Evolutionary conservation across 2,888 invertebrate species (phyloP), one percentile per base, ranked within the genome.

Genomic region (Synergus japonicus): DNA sequence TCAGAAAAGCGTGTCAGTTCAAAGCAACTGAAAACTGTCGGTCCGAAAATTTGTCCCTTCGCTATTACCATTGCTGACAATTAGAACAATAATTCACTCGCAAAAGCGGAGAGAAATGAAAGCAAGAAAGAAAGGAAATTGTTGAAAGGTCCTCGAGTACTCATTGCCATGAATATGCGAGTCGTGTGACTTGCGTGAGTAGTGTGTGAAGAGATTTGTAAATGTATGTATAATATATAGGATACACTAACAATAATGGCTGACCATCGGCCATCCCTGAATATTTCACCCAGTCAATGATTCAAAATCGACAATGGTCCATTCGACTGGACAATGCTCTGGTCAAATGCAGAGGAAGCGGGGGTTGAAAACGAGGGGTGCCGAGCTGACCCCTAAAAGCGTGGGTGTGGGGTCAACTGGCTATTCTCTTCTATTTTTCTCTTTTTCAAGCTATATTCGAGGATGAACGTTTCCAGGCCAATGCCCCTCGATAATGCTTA

Each of bases 21-120:
- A 60, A 67, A 79, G 9, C 80, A 80, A 84, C 83, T 82, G 86
- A 76, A 84, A 87, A 83, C 81, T 85, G 78, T 83, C 83, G 86
- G 86, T 80, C 85, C 85, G 87, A 86, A 88, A 89, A 91, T 91
- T 91, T 90, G 89, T 90, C 88, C 84, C 84, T 81, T 81, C 73
- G 82, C 81, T 86, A 86, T 86, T 87, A 88, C 81, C 82, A 79
- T 67, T 83, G 77, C 83, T 83, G 81, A 88, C 90, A 91, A 91
- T 91, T 90, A 90, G 88, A 87, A 86, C 89, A 91, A 92, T 91
- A 91, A 91, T 90, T 91, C 91, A 91, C 85, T 78, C 78, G 67
- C 54, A 76, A 73, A 76, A 73, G 77, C 81, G 60, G 69, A 66
- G 69, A 66, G 79, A 83, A 78, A 79, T 79, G 80, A 78, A 73